Percentiles rank a stretch among this genome's conserved stretches.
Evolutionary conservation across 2,113 vertebrate genomes (phyloP).

Genomic region (Carassius carassius): DNA sequence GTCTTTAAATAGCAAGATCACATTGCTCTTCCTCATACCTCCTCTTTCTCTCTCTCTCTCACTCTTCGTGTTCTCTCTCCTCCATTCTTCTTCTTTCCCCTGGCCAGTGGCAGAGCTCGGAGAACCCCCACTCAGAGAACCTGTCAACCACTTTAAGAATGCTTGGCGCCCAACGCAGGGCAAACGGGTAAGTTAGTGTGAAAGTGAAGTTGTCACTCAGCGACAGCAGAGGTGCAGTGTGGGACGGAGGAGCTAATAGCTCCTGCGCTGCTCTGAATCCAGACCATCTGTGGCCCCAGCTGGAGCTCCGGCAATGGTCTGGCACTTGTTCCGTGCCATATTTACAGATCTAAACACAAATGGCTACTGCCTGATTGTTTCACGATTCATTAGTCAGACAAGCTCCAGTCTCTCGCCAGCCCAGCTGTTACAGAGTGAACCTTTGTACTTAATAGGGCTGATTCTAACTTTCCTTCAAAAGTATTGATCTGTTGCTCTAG

Average conservation of each 20-base stretch:
- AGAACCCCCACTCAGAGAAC: slow-evolving; percentile 43
- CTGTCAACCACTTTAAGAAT: slow-evolving; percentile 54
- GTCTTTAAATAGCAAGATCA: slow-evolving; percentile 78
- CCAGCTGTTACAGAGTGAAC: slow-evolving; percentile 99
- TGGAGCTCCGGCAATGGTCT: slow-evolving; percentile 99
- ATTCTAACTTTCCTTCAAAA: slow-evolving; percentile 98
- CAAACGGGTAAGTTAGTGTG: slow-evolving; percentile 73
- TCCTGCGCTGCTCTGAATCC: slow-evolving; percentile 88
- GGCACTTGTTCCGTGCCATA: slow-evolving; percentile 99
- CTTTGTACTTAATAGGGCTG: slow-evolving; percentile 99
- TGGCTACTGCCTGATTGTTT: slow-evolving; percentile 99
- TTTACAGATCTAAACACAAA: slow-evolving; percentile 99
- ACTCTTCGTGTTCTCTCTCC: slow-evolving; percentile 23
- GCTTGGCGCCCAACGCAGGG: slow-evolving; percentile 64
- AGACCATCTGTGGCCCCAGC: slow-evolving; percentile 99
- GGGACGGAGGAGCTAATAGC: slow-evolving; percentile 80
- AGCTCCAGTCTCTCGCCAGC: slow-evolving; percentile 96
- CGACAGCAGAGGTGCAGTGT: slow-evolving; percentile 79
- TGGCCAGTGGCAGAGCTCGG: slow-evolving; percentile 14
- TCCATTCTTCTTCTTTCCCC: slow-evolving; percentile 7
- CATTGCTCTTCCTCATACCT: slow-evolving; percentile 62
- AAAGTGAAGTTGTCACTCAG: slow-evolving; percentile 83
- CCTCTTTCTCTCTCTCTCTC: background rate
- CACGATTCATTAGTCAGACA: slow-evolving; percentile 99
- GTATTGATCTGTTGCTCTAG: slow-evolving; percentile 94